Evolutionary conservation across 2,797 vertebrate genomes (phyloP).

Genomic region (Muraenolepis orangiensis): DNA sequence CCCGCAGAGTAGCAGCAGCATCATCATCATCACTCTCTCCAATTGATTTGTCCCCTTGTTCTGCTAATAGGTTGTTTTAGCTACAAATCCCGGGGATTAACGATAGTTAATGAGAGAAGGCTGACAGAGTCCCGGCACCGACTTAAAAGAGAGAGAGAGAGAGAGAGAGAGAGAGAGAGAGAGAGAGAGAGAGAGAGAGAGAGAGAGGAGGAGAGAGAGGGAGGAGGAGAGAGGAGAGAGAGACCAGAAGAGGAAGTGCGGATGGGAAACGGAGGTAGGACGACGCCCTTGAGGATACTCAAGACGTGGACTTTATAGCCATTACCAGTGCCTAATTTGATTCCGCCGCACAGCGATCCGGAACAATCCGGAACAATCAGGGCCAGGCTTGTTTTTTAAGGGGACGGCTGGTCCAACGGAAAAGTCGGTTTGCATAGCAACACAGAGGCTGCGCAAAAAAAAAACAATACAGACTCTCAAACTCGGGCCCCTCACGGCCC

Average conservation of each 20-base stretch:
- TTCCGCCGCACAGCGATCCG: slow-evolving; percentile 48
- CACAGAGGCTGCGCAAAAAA: not conserved
- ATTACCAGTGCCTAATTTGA: slow-evolving; percentile 65
- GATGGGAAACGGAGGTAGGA: slow-evolving; percentile 59
- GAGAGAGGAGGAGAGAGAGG: not conserved
- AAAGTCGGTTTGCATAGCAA: slow-evolving; percentile 17
- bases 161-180: not conserved
- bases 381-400: slow-evolving; percentile 53
- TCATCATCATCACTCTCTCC: slow-evolving; percentile 9
- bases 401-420: slow-evolving; percentile 47
- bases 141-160: slow-evolving; percentile 17
- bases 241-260: slow-evolving; percentile 43
- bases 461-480: slow-evolving; percentile 43
- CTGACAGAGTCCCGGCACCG: slow-evolving; percentile 45
- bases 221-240: not conserved
- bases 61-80: slow-evolving; percentile 56
- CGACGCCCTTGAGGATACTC: slow-evolving; percentile 56
- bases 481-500: slow-evolving; percentile 38
- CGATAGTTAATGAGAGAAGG: slow-evolving; percentile 59
- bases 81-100: slow-evolving; percentile 63
- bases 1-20: not conserved
- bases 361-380: slow-evolving; percentile 69
- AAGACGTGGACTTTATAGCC: slow-evolving; percentile 54
- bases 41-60: slow-evolving; percentile 32
- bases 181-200: not conserved